Percentiles rank a stretch among this genome's conserved stretches.
Evolutionary conservation across 2,888 invertebrate genomes (phyloP).

Genomic region (Rhagonycha lutea): DNA sequence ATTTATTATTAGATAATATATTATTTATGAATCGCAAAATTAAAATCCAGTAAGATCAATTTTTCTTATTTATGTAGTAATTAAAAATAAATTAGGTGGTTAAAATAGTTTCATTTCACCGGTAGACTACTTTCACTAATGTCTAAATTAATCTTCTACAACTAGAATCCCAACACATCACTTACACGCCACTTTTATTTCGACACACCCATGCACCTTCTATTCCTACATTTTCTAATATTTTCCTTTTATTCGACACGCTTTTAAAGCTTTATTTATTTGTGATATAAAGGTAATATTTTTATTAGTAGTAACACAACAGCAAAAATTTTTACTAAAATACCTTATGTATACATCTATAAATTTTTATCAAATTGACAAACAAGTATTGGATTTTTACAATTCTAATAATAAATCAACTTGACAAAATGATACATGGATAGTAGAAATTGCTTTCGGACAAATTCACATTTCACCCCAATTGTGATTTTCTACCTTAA

Average conservation of each 20-base stretch:
- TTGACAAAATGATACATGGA: not conserved
- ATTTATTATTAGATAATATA: too few species aligned
- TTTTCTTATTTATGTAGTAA: not conserved
- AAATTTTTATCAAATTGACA: not conserved
- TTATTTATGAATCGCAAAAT: too few species aligned
- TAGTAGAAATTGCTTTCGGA: not conserved
- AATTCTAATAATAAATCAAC: not conserved
- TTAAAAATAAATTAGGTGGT: not conserved
- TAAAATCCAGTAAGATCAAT: not conserved
- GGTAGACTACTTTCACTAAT: not conserved
- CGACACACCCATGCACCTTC: not conserved
- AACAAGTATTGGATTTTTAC: not conserved
- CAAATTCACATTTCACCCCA: not conserved
- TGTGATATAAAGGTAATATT: not conserved
- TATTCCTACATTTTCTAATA: not conserved
- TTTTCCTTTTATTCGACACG: not conserved
- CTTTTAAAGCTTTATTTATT: not conserved
- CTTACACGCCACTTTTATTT: not conserved
- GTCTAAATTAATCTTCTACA: not conserved
- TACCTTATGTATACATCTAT: not conserved
- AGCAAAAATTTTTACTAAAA: not conserved
- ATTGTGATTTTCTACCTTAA: too few species aligned
- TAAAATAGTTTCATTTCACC: not conserved
- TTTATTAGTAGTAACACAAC: not conserved
- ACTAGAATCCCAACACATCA: not conserved